Evolutionary conservation across 2,797 vertebrate genomes (phyloP), one percentile per base, ranked within the genome.

Genomic region (Poeciliopsis infans): DNA sequence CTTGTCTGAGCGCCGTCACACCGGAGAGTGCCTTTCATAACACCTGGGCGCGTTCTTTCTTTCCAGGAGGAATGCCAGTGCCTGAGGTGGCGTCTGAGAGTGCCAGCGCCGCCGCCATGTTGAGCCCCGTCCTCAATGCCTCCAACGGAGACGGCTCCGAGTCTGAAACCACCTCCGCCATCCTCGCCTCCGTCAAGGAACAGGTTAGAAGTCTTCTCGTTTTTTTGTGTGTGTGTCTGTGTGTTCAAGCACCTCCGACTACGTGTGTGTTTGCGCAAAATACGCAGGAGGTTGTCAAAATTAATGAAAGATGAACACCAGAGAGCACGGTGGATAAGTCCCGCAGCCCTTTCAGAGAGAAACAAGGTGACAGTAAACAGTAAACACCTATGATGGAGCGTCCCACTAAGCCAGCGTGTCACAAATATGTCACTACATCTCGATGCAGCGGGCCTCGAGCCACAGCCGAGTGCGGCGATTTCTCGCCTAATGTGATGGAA

Each of bases 181-280:
- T 99, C 90, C 96, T 99, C 2, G 98, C 98, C 78, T 99, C 98
- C 1, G 98, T 99, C 92, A 99, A 99, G 90, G 98, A 99, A 94
- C 98, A 99, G 97, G 98, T 99, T 47, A 95, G 89, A 76, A 51
- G 23, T 64, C 47, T 74, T 1, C 4, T 57, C 33, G 16, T 47
- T 74, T 2, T 77, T 41, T 36, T 33, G 49, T 51, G 2, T 79
- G 73, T 84, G 43, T 46, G 3, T 77, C 59, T 84, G 49, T 43
- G 28, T 66, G 39, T 75, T 69, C 53, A 41, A 41, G n/a, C 53
- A 71, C 71, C 43, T 77, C 61, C 25, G 49, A 46, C 43, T 31
- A 15, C 23, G 2, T 78, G 72, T 82, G 46, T 47, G 2, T 46
- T 45, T 53, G 2, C 39, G 53, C 64, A 31, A 57, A 33, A 45